Conservation (phyloP, 2,888 invertebrate genomes). For the Germaria angustata region DNA sequence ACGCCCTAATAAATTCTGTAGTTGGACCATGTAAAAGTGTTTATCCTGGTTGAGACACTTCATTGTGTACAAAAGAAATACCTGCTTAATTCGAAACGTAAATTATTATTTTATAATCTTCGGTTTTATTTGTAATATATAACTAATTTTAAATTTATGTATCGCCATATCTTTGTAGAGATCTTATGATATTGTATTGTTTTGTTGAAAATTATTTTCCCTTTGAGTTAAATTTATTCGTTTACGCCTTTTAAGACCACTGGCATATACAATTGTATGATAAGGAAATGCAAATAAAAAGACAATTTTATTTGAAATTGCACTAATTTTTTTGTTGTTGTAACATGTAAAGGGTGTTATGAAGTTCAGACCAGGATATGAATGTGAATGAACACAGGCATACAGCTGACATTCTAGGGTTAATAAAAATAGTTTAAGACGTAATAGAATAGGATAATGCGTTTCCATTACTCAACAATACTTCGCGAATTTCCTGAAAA, state of each 20-base stretch:
- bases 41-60: background rate
- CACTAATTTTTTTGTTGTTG: no score
- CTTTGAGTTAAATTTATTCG: conserved; percentile 40
- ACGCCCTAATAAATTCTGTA: conserved; percentile 5
- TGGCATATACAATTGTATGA: background rate
- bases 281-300: no score
- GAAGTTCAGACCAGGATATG: no score
- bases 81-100: conserved; percentile 25
- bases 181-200: conserved; percentile 14
- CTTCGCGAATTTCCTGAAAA: no score
- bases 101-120: background rate
- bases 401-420: no score
- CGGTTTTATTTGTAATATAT: conserved; percentile 3
- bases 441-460: no score
- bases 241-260: conserved; percentile 37
- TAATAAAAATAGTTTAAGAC: no score
- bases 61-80: background rate
- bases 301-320: no score
- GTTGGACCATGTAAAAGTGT: background rate
- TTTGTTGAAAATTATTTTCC: background rate
- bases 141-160: background rate
- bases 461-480: no score
- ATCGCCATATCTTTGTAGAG: conserved; percentile 41
- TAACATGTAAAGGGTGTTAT: no score
- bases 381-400: no score